Conservation (phyloP, 2,113 vertebrate genomes). For the Gopherus evgoodei region DNA sequence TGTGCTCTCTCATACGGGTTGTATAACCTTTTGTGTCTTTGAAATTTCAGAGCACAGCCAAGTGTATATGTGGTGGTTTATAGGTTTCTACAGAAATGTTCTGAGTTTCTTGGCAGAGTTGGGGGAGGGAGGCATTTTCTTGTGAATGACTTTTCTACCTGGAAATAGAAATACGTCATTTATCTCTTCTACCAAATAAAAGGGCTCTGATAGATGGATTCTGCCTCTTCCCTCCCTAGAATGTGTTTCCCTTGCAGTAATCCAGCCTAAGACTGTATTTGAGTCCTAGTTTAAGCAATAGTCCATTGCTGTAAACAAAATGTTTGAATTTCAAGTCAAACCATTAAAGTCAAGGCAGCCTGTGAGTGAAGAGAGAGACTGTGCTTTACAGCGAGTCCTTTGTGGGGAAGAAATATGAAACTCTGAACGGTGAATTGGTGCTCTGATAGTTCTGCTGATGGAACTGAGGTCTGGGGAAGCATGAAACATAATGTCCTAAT, state of each 20-base stretch:
- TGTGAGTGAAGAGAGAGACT: rapidly evolving
- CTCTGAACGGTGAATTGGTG: rapidly evolving
- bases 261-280: too few relatives aligned
- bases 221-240: neutral
- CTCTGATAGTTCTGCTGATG: neutral
- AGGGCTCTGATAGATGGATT: neutral
- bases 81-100: rapidly evolving
- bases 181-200: neutral
- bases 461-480: neutral
- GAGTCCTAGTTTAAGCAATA: neutral
- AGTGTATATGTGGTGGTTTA: neutral
- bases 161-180: neutral
- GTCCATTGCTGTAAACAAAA: neutral
- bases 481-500: neutral
- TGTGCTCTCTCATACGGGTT: neutral
- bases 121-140: neutral
- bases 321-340: neutral
- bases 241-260: neutral
- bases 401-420: neutral
- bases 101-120: neutral
- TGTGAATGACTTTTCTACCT: neutral
- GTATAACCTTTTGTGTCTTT: neutral
- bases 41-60: rapidly evolving
- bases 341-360: neutral
- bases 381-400: neutral